Evolutionary conservation across 92 coral and sea anemone species (phyloP), one percentile per base, ranked within the genome.

Genomic region (Epizoanthus stellaris): DNA sequence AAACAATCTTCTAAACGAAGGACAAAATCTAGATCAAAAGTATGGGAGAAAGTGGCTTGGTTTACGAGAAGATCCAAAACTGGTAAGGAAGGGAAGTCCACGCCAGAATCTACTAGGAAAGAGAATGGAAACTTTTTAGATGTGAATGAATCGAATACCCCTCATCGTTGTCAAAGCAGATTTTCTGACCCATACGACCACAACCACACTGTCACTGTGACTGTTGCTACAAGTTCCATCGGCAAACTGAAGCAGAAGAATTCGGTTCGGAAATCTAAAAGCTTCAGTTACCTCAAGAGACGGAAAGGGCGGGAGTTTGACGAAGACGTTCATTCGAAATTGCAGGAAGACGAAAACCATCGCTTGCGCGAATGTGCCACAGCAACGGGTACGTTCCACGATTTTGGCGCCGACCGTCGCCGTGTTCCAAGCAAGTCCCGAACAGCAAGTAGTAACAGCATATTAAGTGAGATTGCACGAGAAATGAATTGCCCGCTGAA

Each of bases 21-120:
- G 6, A 83, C 92, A 21, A 93, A 93, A 76, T 30, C 90, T 40
- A 93, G 98, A 36, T 92, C 98, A 8, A 90, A 91, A 75, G 98
- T 96, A 52, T 96, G 98, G 98, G 98, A 94, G 77, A 96, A 93
- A 62, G 98, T 96, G 0, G 90, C 91, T 59, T 96, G 98, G 98
- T 94, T 96, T 74, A 94, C 98, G 9, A 86, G 91, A 68, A 92
- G 87, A 77, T 75, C 93, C 1, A 96, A 89, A 72, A 76, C 85
- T 25, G 93, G 76, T 0, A 94, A 94, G 81, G 93, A 89, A 39
- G 92, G 87, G 34, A 91, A 92, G 73, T 21, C 52, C 45, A 75
- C 85, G 34, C 84, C 80, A 10, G 80, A 63, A 65, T 76, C 68
- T 36, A 38, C 76, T 59, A 75, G 73, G 70, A 90, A 90, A 81